These are phyloP conservation scores for Ips nitidus DNA, from an alignment of 1,140 invertebrate species.

Conservation along the genomic window DNA sequence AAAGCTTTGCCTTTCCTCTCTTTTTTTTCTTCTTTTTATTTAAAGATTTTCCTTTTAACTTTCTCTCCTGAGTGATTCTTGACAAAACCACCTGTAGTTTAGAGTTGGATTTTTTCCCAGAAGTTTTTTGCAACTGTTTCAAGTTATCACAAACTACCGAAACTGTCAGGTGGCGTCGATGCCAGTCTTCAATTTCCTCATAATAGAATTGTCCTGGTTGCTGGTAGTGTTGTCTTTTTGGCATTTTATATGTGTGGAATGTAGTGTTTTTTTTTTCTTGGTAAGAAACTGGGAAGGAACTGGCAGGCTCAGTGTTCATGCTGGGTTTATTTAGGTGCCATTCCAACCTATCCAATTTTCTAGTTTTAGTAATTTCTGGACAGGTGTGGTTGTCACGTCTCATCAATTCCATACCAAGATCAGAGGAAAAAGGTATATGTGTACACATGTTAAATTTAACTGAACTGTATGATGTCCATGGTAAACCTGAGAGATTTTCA, in stretches of 20 bases:
- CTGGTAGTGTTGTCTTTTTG: conserved; percentile 34
- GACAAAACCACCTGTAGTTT: neutral
- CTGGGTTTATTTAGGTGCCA: conserved; percentile 40
- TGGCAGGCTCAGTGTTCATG: neutral
- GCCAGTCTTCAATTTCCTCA: no score
- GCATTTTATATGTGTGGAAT: conserved; percentile 36
- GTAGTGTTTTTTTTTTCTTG: conserved; percentile 18
- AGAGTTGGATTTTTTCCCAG: neutral
- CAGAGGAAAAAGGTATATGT: conserved; percentile 41
- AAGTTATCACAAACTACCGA: neutral
- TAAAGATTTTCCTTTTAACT: no score
- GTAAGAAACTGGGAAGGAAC: conserved; percentile 20
- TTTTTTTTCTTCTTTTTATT: no score
- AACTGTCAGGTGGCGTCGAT: neutral
- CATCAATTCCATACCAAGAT: conserved; percentile 37
- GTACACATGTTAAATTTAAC: conserved; percentile 26
- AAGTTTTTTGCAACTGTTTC: neutral
- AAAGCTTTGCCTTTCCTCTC: no score
- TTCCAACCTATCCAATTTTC: conserved; percentile 38
- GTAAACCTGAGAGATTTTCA: conserved; percentile 1
- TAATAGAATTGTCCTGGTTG: conserved; percentile 25
- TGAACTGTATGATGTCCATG: neutral
- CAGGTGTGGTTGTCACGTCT: conserved; percentile 37
- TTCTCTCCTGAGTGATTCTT: no score
- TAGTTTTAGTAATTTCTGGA: conserved; percentile 30